Evolutionary conservation across 2,888 invertebrate genomes (phyloP), one percentile per base, ranked within the genome.

Genomic region (Carcina quercana): DNA sequence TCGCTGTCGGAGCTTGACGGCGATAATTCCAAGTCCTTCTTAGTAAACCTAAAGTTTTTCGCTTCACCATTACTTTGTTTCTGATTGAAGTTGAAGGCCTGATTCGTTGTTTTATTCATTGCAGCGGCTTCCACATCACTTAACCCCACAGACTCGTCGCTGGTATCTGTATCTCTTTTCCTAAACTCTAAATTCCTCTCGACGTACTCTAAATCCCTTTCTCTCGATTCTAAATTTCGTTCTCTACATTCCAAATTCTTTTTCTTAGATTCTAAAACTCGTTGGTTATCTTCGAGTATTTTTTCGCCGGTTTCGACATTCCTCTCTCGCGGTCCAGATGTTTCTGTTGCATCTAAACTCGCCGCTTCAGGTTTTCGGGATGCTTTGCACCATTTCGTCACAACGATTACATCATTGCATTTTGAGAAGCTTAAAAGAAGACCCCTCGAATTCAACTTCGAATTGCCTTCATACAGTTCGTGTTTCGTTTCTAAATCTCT

Each of bases 1-100:
- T 83, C 80, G 21, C 68, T 74, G 5, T 75, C 79, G 0, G 76
- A 73, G 0, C 76, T 64, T 0, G 75, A 68, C 0, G 59, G 50
- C 0, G 70, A 51, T 6, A 76, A 20, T 49, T 78, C 74, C 1
- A 82, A 35, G 15, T 82, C 79, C 40, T 59, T 63, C 50, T 70
- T 79, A 1, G 68, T 46, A 60, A 59, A 30, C 40, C 40, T 15
- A 50, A 4, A 40, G 37, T 50, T 45, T 15, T 32, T 41, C 1
- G 43, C 36, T 12, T 45, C 42, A 8, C 19, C 29, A 13, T 33
- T 46, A 26, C 20, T 41, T 24, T 10, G 27, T 29, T 45, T 45
- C 0, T 39, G 38, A 15, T 30, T 22, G 4, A 22, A 13, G 17
- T 60, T 57, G 3, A 40, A 25, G 0, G 46, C 41, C 45, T 62